Evolutionary conservation across 2,888 invertebrate genomes (phyloP).

Genomic region (Euclidia mi): DNA sequence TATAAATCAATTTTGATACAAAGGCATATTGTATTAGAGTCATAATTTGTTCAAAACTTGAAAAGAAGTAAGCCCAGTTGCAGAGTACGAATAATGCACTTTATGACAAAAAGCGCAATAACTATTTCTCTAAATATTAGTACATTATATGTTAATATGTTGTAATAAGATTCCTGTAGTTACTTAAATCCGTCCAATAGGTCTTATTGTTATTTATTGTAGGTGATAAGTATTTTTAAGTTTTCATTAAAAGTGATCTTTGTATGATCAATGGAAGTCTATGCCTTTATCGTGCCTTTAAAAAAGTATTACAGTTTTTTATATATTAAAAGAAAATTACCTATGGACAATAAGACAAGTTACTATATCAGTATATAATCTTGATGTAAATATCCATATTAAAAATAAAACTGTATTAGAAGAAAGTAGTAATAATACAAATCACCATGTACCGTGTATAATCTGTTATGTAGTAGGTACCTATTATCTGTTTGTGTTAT

Average conservation of each 20-base stretch:
- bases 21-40: too few relatives aligned
- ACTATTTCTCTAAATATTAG: constrained; percentile 42
- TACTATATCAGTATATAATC: constrained; percentile 37
- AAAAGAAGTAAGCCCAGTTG: too few relatives aligned
- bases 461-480: too few relatives aligned
- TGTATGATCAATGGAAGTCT: constrained; percentile 37
- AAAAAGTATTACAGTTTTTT: constrained; percentile 29
- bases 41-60: too few relatives aligned
- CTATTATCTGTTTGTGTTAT: too few relatives aligned
- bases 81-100: constrained; percentile 7
- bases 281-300: constrained; percentile 54
- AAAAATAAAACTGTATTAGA: constrained; percentile 1
- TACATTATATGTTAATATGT: constrained; percentile 45
- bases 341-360: constrained; percentile 41
- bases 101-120: constrained; percentile 55
- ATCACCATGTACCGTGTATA: constrained; percentile 1
- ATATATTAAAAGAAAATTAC: constrained; percentile 21
- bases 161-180: constrained; percentile 51
- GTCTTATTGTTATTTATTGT: constrained; percentile 87
- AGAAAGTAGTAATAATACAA: constrained; percentile 6
- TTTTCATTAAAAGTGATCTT: constrained; percentile 43
- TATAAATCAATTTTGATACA: too few relatives aligned
- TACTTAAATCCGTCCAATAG: constrained; percentile 82
- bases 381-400: constrained; percentile 29
- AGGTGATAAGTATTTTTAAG: constrained; percentile 57